Conservation (phyloP, 2,888 invertebrate species). For the Abrostola tripartita region DNA sequence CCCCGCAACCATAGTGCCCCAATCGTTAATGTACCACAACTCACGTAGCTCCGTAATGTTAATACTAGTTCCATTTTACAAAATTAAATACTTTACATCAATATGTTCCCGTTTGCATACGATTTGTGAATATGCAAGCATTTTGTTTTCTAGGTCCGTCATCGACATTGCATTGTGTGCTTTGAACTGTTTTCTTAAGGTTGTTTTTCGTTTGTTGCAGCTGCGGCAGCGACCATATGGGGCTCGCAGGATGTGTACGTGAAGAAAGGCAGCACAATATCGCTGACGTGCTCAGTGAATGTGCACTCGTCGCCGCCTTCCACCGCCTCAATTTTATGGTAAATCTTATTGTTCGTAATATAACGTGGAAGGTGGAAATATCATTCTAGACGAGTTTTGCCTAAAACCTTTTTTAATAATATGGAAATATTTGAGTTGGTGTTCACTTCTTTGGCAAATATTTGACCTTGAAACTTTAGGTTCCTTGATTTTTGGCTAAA, state of each 20-base stretch:
- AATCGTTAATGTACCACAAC: constrained; percentile 4
- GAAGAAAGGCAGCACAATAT: constrained; percentile 96
- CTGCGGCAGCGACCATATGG: constrained; percentile 95
- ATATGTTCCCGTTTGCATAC: constrained; percentile 53
- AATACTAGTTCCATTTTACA: constrained; percentile 40
- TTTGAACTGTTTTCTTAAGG: constrained; percentile 51
- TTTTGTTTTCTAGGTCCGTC: constrained; percentile 34
- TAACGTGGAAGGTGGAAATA: constrained; percentile 21
- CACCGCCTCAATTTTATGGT: constrained; percentile 91
- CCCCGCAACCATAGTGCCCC: constrained; percentile 8
- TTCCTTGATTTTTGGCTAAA: too few relatives aligned
- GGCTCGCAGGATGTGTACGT: constrained; percentile 96
- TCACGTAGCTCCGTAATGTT: constrained; percentile 26
- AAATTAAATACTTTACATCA: constrained; percentile 38
- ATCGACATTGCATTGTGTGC: constrained; percentile 19
- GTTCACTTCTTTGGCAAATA: neutral
- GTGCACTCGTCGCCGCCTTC: constrained; percentile 94
- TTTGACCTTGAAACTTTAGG: neutral
- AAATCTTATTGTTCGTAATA: constrained; percentile 67
- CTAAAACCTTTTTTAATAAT: constrained; percentile 3
- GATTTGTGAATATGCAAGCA: constrained; percentile 58
- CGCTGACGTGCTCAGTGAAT: constrained; percentile 95
- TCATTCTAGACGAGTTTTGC: constrained; percentile 21
- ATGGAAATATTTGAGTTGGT: neutral
- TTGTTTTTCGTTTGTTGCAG: constrained; percentile 87